A percentile compares a stretch with the other conserved stretches of the same genome.
Evolutionary conservation across 2,113 vertebrate species (phyloP).

Genomic region (Cygnus buccinator): DNA sequence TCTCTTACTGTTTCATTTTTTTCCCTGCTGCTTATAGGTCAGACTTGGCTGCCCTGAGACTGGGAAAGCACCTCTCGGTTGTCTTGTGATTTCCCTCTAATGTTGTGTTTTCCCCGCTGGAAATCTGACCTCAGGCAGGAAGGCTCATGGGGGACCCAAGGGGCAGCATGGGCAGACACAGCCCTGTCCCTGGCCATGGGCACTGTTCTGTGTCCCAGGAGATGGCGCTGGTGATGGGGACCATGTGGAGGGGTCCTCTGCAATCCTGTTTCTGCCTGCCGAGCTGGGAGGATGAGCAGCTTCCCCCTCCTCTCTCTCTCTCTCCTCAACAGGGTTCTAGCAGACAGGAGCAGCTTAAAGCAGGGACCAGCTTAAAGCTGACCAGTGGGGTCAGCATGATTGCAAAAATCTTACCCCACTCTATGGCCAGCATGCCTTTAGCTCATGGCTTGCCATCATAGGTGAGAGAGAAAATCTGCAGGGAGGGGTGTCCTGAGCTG

Average conservation of each 20-base stretch:
- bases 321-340: neutral
- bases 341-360: neutral
- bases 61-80: neutral
- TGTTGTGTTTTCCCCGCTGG: neutral
- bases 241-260: accelerated
- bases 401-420: neutral
- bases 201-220: neutral
- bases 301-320: no score
- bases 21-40: neutral
- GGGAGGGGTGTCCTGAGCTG: neutral
- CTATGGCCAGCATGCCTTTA: neutral
- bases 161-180: neutral
- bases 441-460: accelerated
- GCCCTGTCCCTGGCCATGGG: neutral
- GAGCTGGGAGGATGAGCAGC: neutral
- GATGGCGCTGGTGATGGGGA: neutral
- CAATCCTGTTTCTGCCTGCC: neutral
- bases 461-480: neutral
- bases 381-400: neutral
- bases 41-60: neutral
- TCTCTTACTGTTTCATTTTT: neutral
- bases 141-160: accelerated
- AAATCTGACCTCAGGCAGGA: neutral
- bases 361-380: neutral
- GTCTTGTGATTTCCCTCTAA: neutral